These are phyloP conservation scores for Drosophila miranda DNA, from an alignment of 1,140 invertebrate genomes.

Conservation along the genomic window DNA sequence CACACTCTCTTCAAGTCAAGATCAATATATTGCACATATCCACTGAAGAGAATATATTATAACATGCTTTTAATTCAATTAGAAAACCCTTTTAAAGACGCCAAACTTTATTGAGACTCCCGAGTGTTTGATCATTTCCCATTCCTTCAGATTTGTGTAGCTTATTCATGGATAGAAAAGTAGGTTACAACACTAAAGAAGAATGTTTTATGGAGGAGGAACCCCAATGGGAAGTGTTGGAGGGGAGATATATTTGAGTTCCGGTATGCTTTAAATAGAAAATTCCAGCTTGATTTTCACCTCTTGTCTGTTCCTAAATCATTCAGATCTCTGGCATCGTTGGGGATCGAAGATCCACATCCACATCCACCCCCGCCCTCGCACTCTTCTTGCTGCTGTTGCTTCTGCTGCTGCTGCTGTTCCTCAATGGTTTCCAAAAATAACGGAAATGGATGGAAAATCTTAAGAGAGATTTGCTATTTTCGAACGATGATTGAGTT, in stretches of 20 bases:
- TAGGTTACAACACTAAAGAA: too few relatives aligned
- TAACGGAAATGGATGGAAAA: constrained; percentile 65
- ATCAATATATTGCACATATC: too few relatives aligned
- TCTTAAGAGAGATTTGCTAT: constrained; percentile 64
- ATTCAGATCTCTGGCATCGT: constrained; percentile 19
- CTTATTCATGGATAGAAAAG: too few relatives aligned
- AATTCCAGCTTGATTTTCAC: constrained; percentile 38
- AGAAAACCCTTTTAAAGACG: too few relatives aligned
- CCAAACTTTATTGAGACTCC: too few relatives aligned
- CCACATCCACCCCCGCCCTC: not conserved
- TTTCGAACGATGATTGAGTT: constrained; percentile 71
- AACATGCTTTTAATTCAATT: too few relatives aligned
- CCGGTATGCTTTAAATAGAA: constrained; percentile 41
- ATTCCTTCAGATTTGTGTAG: too few relatives aligned
- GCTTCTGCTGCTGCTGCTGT: constrained; percentile 24
- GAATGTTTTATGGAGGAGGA: too few relatives aligned
- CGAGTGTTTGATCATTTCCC: too few relatives aligned
- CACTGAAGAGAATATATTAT: too few relatives aligned
- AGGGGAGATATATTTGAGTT: constrained; percentile 21
- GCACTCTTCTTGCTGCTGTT: constrained; percentile 2
- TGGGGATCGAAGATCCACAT: not conserved
- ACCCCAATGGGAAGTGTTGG: too few relatives aligned
- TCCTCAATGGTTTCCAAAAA: constrained; percentile 55
- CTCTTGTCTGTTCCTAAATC: constrained; percentile 46
- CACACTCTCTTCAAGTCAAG: too few relatives aligned